A percentile compares a stretch with the other conserved stretches of the same genome.
phyloP scores from a whole-genome alignment of 1,140 invertebrate genomes.

The Euborellia annulipes region DNA sequence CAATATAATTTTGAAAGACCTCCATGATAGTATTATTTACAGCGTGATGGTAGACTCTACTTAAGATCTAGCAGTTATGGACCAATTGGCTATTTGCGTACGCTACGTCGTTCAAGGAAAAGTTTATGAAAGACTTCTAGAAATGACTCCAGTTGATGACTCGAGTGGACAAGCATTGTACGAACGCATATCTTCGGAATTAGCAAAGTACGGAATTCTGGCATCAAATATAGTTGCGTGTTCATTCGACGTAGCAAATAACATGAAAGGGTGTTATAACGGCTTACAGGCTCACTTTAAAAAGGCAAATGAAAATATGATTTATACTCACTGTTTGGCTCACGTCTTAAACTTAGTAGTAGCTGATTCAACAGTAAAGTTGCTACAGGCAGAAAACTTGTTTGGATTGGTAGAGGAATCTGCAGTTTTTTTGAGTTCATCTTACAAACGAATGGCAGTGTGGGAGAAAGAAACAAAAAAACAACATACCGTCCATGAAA shows the following conservation, averaged over 20 bases:
- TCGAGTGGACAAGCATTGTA: slow-evolving; percentile 9
- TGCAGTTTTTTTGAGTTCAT: slow-evolving; percentile 9
- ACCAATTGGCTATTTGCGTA: slow-evolving; percentile 11
- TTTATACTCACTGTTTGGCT: slow-evolving; percentile 14
- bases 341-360: slow-evolving; percentile 13
- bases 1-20: slow-evolving; percentile 11
- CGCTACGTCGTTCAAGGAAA: slow-evolving; percentile 9
- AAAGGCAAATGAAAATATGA: slow-evolving; percentile 8
- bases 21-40: slow-evolving; percentile 9
- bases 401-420: slow-evolving; percentile 14
- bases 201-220: background rate
- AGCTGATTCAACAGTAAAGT: slow-evolving; percentile 11
- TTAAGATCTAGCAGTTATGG: slow-evolving; percentile 12
- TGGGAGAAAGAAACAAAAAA: slow-evolving; percentile 11
- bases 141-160: slow-evolving; percentile 8
- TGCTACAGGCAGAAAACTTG: slow-evolving; percentile 11
- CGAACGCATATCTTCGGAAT: slow-evolving; percentile 3
- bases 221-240: slow-evolving; percentile 9
- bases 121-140: slow-evolving; percentile 8
- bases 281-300: slow-evolving; percentile 11
- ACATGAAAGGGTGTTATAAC: slow-evolving; percentile 8
- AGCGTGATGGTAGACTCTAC: slow-evolving; percentile 11
- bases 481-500: slow-evolving; percentile 1
- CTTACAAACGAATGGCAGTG: slow-evolving; percentile 10
- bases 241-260: slow-evolving; percentile 6